A percentile compares a stretch with the other conserved stretches of the same genome.
These are phyloP conservation scores for Anthrax anthrax DNA, from an alignment of 2,888 invertebrate species.

Conservation along the genomic window DNA sequence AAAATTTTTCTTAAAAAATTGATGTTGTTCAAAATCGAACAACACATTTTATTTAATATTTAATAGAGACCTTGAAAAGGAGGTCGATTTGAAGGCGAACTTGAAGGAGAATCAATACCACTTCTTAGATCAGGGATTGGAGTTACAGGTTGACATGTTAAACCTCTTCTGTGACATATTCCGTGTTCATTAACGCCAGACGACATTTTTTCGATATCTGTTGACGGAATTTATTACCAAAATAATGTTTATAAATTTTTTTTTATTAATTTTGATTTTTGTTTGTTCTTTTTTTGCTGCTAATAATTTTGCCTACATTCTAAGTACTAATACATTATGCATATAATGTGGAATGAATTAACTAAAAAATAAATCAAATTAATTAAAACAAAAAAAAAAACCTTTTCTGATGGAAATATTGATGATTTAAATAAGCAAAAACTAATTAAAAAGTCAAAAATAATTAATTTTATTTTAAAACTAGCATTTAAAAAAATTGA, in stretches of 20 bases:
- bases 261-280: slow-evolving; percentile 1
- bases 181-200: slow-evolving; percentile 62
- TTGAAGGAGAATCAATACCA: slow-evolving; percentile 31
- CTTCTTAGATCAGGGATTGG: slow-evolving; percentile 77
- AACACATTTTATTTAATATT: neutral
- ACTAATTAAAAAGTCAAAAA: too few species aligned
- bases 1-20: neutral
- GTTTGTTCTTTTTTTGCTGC: neutral
- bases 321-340: too few species aligned
- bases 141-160: slow-evolving; percentile 67
- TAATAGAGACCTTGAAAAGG: slow-evolving; percentile 32
- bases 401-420: too few species aligned
- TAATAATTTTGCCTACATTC: neutral
- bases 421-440: too few species aligned
- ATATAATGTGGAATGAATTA: too few species aligned
- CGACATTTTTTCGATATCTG: slow-evolving; percentile 19
- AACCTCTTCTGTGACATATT: slow-evolving; percentile 69
- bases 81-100: slow-evolving; percentile 31
- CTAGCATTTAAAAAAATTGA: too few species aligned
- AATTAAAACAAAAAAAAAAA: too few species aligned
- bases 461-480: too few species aligned
- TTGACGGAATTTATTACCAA: slow-evolving; percentile 21
- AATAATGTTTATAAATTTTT: slow-evolving; percentile 1
- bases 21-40: too few species aligned
- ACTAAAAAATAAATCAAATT: too few species aligned